These are phyloP conservation scores for Andrena hattorfiana DNA, from an alignment of 2,888 invertebrate genomes.

Conservation along the genomic window DNA sequence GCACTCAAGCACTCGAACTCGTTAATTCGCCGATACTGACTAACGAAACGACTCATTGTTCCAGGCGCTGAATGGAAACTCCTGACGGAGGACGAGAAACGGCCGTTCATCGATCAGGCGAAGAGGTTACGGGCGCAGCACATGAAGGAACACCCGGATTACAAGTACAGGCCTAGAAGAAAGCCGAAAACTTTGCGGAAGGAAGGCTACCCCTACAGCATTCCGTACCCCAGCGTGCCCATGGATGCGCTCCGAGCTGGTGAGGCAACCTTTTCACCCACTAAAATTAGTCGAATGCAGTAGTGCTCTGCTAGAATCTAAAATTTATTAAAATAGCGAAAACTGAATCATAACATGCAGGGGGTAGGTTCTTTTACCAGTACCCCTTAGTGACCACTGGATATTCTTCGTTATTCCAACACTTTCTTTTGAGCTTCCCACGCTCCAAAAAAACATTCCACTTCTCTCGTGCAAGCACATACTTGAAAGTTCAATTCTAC, in stretches of 20 bases:
- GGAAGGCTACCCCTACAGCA: slow-evolving; percentile 96
- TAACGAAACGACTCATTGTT: slow-evolving; percentile 60
- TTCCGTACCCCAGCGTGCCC: slow-evolving; percentile 96
- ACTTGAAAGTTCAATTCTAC: neutral
- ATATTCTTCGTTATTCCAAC: too few species aligned
- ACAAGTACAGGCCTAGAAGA: slow-evolving; percentile 95
- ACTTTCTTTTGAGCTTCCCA: too few species aligned
- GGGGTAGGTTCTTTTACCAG: too few species aligned
- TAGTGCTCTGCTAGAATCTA: neutral
- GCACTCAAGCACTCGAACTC: neutral
- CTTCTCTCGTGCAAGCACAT: neutral
- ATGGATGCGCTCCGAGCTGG: slow-evolving; percentile 95
- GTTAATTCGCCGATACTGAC: slow-evolving; percentile 7
- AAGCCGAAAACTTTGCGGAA: slow-evolving; percentile 95
- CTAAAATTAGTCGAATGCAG: neutral
- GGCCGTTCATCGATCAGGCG: slow-evolving; percentile 99
- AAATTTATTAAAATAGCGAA: too few species aligned
- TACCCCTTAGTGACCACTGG: too few species aligned
- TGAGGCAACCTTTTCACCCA: slow-evolving; percentile 76
- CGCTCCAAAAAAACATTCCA: neutral
- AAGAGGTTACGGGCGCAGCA: slow-evolving; percentile 97
- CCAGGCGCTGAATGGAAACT: slow-evolving; percentile 98
- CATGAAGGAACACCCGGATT: slow-evolving; percentile 98
- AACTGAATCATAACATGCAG: too few species aligned
- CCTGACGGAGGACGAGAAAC: slow-evolving; percentile 96